A percentile compares a stretch with the other conserved stretches of the same genome.
Evolutionary conservation across 1,140 invertebrate genomes (phyloP).

Genomic region (Temnothorax longispinosus): DNA sequence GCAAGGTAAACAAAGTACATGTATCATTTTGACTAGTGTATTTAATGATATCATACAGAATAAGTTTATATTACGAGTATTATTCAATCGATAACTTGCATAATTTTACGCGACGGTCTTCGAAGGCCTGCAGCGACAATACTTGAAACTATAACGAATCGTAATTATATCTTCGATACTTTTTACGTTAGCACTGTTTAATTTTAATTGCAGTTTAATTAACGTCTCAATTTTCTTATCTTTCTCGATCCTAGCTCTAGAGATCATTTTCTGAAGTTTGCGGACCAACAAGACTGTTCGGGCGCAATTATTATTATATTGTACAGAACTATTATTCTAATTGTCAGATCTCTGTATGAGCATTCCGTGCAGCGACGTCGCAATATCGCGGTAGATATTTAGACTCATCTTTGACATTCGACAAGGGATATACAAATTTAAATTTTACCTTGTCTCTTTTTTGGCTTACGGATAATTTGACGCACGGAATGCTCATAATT

Average conservation of each 20-base stretch:
- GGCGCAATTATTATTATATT: conserved; percentile 55
- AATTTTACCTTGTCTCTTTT: not conserved
- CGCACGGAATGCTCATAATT: conserved; percentile 38
- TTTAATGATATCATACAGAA: conserved; percentile 80
- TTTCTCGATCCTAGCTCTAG: conserved; percentile 25
- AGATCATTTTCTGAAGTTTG: conserved; percentile 17
- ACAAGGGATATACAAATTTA: not conserved
- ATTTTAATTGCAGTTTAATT: conserved; percentile 41
- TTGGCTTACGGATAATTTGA: not conserved
- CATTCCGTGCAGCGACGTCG: conserved; percentile 23
- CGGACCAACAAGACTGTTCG: conserved; percentile 30
- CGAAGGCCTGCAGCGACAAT: conserved; percentile 33
- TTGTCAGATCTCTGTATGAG: conserved; percentile 29
- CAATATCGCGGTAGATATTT: not conserved
- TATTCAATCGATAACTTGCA: conserved; percentile 65
- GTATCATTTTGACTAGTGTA: conserved; percentile 79
- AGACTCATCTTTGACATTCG: not conserved
- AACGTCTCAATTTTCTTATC: conserved; percentile 20
- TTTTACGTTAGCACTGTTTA: not conserved
- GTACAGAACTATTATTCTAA: conserved; percentile 59
- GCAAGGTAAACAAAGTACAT: conserved; percentile 21
- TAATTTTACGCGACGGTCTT: conserved; percentile 58
- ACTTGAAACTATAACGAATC: conserved; percentile 5
- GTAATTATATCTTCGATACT: not conserved
- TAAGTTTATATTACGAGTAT: conserved; percentile 75